Base-by-base conservation (phyloP, 2,797 vertebrate genomes). In the Microcaecilia unicolor region DNA sequence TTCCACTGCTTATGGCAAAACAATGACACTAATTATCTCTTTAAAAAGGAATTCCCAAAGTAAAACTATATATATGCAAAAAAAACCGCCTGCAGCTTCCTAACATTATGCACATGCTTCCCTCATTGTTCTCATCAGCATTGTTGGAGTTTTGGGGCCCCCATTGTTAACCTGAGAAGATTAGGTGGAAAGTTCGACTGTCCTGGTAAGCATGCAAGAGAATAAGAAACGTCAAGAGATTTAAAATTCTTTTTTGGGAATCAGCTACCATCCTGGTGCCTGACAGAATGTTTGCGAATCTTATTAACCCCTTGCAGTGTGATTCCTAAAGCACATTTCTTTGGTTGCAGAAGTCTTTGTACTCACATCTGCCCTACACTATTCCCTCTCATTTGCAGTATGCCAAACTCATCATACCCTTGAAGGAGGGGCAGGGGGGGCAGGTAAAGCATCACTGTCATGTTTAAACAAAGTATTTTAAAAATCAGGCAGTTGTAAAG, bases 341-440 rank as follows among this genome's bases (percentile, higher is more conserved):
- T 59, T 51, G 28, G 36, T 55, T 27, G 45, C 7, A 29, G 14
- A 47, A 26, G 50, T 57, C 28, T 44, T 59, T 58, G 58, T 58
- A 62, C 42, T 56, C 58, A 44, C 58, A 72, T 72, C 69, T 61
- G 61, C 48, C 70, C 60, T 31, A 37, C 46, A 25, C 58, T 58
- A 40, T 74, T 54, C 55, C 52, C 44, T 53, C 47, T 40, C 52
- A 47, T 55, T 40, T 48, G 47, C 22, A 28, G 41, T 18, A 25
- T 23, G 17, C 31, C 30, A 17, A 15, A 16, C 36, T 28, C 34
- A 26, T 26, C 17, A n/a, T n/a, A n/a, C n/a, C n/a, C n/a, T n/a
- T n/a, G n/a, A n/a, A n/a, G n/a, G n/a, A n/a, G n/a, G n/a, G n/a
- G n/a, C n/a, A n/a, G n/a, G n/a, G n/a, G n/a, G n/a, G n/a, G n/a